Base-by-base conservation (phyloP, 2,113 vertebrate genomes). In the Melanerpes formicivorus region DNA sequence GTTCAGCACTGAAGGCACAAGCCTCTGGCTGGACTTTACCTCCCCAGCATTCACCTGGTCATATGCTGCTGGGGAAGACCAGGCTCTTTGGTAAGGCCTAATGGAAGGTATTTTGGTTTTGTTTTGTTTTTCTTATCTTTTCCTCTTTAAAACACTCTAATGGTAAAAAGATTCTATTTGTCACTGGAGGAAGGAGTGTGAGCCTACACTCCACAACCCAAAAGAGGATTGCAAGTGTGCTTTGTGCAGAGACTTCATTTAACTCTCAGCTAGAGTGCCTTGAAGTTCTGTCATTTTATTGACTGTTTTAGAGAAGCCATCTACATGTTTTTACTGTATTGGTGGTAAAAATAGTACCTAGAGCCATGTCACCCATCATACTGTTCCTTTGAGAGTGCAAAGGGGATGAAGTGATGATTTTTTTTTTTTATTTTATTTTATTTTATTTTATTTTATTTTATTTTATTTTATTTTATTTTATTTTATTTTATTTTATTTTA, bases 1-100 rank as follows among this genome's bases (percentile, higher is more conserved):
- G 42, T 44, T 60, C 32, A 10, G 37, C n/a, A 22, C 22, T 32
- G 37, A 52, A 42, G n/a, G 32, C 23, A 46, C 17, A 14, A 26
- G 10, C 37, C 37, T 46, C 55, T 50, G 60, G 26, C n/a, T 75
- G 2, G 2, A 5, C 56, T 30, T 90, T 10, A 14, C 37, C 29
- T 60, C 23, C 30, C 6, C 9, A 19, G 37, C 29, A 75, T 37
- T 79, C 29, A 37, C 1, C 1, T 67, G 32, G 18, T 32, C 2
- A 0, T 56, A 54, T 54, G 1, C 42, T 66, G 30, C 22, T 1
- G 2, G 25, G 6, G 30, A 18, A 71, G 46, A 18, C 18, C 3
- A 5, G 23, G 23, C 55, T 27, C 11, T 63, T 63, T 44, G 23
- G 9, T 23, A 27, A 84, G 21, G 17, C 42, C 27, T 83, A 22